Conservation (phyloP, 2,888 invertebrate genomes). For the Maniola hyperantus region DNA sequence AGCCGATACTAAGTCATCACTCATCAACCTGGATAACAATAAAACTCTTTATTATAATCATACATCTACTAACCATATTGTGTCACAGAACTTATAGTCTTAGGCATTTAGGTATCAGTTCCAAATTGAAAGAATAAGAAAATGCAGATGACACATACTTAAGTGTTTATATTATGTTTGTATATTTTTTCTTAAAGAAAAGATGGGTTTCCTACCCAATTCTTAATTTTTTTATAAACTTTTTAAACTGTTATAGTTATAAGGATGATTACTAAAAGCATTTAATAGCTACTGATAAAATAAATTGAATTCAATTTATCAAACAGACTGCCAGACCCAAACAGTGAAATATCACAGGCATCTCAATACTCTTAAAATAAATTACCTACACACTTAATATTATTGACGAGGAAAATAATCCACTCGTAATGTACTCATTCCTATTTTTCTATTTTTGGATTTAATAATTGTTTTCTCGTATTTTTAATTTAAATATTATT, state of each 20-base stretch:
- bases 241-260: too few species aligned
- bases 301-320: slow-evolving; percentile 25
- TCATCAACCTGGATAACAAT: slow-evolving; percentile 22
- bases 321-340: slow-evolving; percentile 25
- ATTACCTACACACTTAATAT: slow-evolving; percentile 18
- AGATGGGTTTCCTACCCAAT: too few species aligned
- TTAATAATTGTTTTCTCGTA: too few species aligned
- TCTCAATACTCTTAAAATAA: slow-evolving; percentile 1
- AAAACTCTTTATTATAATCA: slow-evolving; percentile 15
- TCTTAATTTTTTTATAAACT: too few species aligned
- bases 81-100: too few species aligned
- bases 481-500: too few species aligned
- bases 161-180: too few species aligned
- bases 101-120: too few species aligned
- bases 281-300: slow-evolving; percentile 26
- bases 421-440: slow-evolving; percentile 11
- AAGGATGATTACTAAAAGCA: slow-evolving; percentile 11
- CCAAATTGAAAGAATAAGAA: too few species aligned
- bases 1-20: slow-evolving; percentile 7
- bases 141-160: too few species aligned
- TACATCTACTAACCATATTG: not conserved
- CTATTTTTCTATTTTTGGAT: not conserved
- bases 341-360: slow-evolving; percentile 18
- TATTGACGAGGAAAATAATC: too few species aligned
- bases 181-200: too few species aligned